Percentiles rank a stretch among this genome's conserved stretches.
Conservation (phyloP, 2,113 vertebrate genomes). For the Eolophus roseicapilla region DNA sequence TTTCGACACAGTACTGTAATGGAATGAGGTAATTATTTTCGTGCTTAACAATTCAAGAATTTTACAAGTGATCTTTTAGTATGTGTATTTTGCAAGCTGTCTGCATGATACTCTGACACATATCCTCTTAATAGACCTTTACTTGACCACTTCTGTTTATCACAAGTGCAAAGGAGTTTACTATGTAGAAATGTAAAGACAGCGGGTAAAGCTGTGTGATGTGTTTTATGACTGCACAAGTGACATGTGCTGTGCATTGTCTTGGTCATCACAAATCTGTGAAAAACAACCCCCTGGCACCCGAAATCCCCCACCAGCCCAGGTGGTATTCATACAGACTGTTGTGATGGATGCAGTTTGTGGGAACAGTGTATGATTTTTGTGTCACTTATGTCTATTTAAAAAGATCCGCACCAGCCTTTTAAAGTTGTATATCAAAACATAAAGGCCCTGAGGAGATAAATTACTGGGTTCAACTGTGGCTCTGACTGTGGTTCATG, state of each 20-base stretch:
- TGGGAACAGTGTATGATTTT: background rate
- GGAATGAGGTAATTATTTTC: slow-evolving; percentile 68
- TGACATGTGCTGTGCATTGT: slow-evolving; percentile 45
- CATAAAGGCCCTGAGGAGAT: slow-evolving; percentile 21
- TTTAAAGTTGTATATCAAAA: background rate
- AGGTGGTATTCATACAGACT: slow-evolving; percentile 75
- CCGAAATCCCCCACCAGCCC: background rate
- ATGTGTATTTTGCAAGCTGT: slow-evolving; percentile 66
- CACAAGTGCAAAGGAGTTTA: slow-evolving; percentile 51
- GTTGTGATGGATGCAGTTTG: slow-evolving; percentile 68
- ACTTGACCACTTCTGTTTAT: slow-evolving; percentile 63
- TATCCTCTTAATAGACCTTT: slow-evolving; percentile 52
- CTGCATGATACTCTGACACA: slow-evolving; percentile 68
- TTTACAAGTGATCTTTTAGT: slow-evolving; percentile 33
- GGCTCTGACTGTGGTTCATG: background rate
- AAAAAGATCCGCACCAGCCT: slow-evolving; percentile 5
- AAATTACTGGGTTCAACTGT: slow-evolving; percentile 21
- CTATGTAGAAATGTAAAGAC: slow-evolving; percentile 16
- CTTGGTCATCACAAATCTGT: slow-evolving; percentile 75
- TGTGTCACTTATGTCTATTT: background rate
- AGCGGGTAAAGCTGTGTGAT: slow-evolving; percentile 27
- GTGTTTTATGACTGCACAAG: slow-evolving; percentile 58
- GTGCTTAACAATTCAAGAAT: slow-evolving; percentile 44
- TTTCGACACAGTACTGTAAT: slow-evolving; percentile 66
- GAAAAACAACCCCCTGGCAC: background rate